Base-by-base conservation (phyloP, 2,888 invertebrate genomes). In the Pherbina coryleti region DNA sequence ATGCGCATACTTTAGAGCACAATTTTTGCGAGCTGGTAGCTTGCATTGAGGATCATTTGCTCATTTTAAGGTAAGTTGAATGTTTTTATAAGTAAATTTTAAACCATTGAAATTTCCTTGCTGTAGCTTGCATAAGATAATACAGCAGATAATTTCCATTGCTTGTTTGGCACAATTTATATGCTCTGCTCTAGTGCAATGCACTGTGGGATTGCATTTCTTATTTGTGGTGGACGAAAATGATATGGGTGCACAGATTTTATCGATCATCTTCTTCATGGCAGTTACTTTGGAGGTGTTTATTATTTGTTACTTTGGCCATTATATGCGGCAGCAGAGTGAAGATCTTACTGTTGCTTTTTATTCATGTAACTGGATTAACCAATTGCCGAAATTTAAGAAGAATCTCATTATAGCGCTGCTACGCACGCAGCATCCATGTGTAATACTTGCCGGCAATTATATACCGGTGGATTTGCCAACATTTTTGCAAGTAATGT, bases 321-420 rank as follows among this genome's bases (percentile, higher is more conserved):
- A 91, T 80, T 90, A 90, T 76, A 88, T 92, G 62, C 91, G 91
- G 7, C 81, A 86, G 5, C 87, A 92, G 90, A 92, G 92, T 80
- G 89, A 90, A 82, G 85, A 89, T 1, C 87, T 93, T 3, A 88
- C 90, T 0, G 89, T 91, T 49, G 90, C 90, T 66, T 84, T 92
- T 81, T 92, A 92, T 82, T 89, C 90, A 72, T 91, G 91, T 80
- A 91, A 91, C 2, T 93, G 93, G 92, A 89, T 91, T 69, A 90
- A 91, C 8, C 91, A 92, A 83, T 86, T 90, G 75, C 82, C 82
- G 0, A 84, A 84, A 77, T 92, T 91, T 83, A 88, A 88, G 22
- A 88, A 88, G 11, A 85, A 86, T 5, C 83, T 93, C 31, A 85
- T 91, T 76, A 89, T 92, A 64, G 90, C 91, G 5, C 89, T 93